Base-by-base conservation (phyloP, 2,113 vertebrate species). In the Raja brachyura region DNA sequence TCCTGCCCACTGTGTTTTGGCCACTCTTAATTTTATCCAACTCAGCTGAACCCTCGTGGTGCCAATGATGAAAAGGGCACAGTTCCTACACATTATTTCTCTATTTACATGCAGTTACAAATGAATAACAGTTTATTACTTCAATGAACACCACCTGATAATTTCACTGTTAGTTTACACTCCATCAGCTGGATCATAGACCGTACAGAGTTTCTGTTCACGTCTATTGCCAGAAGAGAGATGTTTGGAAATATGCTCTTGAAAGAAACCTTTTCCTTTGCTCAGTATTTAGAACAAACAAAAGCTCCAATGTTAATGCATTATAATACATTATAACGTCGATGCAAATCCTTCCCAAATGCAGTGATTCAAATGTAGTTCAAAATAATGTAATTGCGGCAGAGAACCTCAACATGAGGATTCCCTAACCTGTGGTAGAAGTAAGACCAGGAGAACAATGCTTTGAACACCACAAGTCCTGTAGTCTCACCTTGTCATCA, bases 311-410 rank as follows among this genome's bases (percentile, higher is more conserved):
- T 70, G 48, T 92, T 54, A 70, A 73, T 25, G 68, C 28, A 92
- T 39, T 33, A 92, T 13, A 90, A 11, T 48, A 61, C 39, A 48
- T 48, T 48, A 48, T 48, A 48, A 48, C 39, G 39, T 48, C 39
- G 39, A 48, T 48, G 39, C 39, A 48, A 48, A 48, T 48, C 39
- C 39, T 48, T 48, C 3, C 39, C 39, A 48, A 48, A 48, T 48
- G 39, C 39, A 48, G 39, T 48, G 39, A 48, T 48, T 70, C 66
- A 33, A 68, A 31, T 25, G 88, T 90, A 92, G 54, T 54, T 92
- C 33, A 48, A 73, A 92, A 92, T 92, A 92, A 92, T 92, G 73
- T 92, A 92, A 54, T 92, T 33, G 54, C 90, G 73, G 39, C 66
- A 70, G 48, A 28, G 33, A 92, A 54, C 31, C 54, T 92, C 68